Evolutionary conservation across 2,797 vertebrate species (phyloP).

Genomic region (Oreochromis mossambicus): DNA sequence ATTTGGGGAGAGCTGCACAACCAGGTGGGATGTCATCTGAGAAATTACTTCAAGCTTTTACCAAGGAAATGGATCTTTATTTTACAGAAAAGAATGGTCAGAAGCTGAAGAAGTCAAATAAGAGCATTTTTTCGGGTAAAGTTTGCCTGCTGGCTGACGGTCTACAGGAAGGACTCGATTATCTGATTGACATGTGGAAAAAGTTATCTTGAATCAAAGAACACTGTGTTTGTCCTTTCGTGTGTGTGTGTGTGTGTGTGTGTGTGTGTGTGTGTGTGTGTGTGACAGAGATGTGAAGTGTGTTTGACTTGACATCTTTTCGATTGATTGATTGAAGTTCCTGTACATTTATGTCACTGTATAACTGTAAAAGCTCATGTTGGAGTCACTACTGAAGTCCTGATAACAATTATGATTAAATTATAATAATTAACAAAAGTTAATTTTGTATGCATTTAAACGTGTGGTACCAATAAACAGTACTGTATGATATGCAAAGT

Average conservation of each 20-base stretch:
- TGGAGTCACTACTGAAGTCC: not conserved
- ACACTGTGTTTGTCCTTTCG: not conserved
- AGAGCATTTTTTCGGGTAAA: constrained; percentile 48
- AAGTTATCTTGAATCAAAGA: constrained; percentile 25
- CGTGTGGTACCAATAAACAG: not conserved
- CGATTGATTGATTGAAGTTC: not conserved
- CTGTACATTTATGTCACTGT: not conserved
- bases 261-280: not conserved
- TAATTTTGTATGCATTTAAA: not conserved
- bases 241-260: not conserved
- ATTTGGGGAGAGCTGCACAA: not conserved
- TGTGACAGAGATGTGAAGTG: not conserved
- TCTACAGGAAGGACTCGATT: constrained; percentile 47
- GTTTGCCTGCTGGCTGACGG: constrained; percentile 42
- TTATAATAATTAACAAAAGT: not conserved
- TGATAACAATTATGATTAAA: not conserved
- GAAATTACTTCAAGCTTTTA: constrained; percentile 48
- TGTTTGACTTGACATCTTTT: not conserved
- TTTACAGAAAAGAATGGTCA: constrained; percentile 42
- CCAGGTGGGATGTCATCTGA: constrained; percentile 17
- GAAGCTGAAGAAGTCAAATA: constrained; percentile 48
- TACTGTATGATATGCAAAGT: not conserved
- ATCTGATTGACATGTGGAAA: constrained; percentile 50
- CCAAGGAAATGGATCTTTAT: constrained; percentile 48
- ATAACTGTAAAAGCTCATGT: not conserved